Evolutionary conservation across 2,113 vertebrate species (phyloP).

Genomic region (Xiphorhynchus elegans): DNA sequence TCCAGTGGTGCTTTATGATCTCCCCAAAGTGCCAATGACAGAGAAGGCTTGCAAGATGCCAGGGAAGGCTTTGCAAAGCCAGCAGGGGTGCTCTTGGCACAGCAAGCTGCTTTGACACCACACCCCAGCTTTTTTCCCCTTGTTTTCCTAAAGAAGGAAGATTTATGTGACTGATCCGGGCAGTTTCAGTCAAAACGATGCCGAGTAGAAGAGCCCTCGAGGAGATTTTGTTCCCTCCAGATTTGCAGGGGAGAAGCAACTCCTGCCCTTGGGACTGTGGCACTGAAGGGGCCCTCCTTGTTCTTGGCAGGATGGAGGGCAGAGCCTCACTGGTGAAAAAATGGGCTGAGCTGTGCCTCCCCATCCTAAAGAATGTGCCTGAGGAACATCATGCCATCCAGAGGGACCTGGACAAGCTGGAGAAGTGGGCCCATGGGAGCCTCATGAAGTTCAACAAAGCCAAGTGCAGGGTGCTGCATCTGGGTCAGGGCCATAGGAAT

Average conservation of each 20-base stretch:
- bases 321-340: neutral
- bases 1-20: neutral
- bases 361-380: neutral
- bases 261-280: neutral
- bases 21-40: neutral
- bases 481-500: neutral
- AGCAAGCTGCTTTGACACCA: neutral
- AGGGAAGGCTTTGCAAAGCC: neutral
- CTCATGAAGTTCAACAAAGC: neutral
- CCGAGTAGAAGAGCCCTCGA: neutral
- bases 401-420: neutral
- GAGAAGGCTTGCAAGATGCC: neutral
- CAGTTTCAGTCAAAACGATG: neutral
- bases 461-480: neutral
- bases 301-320: neutral
- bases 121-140: neutral
- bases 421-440: neutral
- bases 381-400: neutral
- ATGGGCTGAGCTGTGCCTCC: neutral
- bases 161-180: conserved; percentile 14
- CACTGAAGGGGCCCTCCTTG: neutral
- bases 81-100: conserved; percentile 22
- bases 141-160: conserved; percentile 18
- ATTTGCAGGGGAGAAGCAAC: neutral
- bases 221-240: neutral